Percentiles rank a stretch among this genome's conserved stretches.
Conservation (phyloP, 2,888 invertebrate genomes). For the Malthinus seriepunctatus region DNA sequence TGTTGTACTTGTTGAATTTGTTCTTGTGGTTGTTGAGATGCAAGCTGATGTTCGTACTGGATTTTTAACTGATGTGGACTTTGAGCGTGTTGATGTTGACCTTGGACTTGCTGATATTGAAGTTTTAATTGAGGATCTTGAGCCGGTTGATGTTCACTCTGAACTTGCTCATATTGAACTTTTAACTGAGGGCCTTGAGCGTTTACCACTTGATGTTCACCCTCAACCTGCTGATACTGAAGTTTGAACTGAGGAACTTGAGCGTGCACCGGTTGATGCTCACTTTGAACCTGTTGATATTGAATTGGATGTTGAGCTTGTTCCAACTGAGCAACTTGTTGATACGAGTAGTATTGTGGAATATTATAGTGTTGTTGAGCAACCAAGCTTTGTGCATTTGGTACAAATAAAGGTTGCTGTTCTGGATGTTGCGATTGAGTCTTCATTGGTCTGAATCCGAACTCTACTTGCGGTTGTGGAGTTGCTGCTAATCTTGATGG, state of each 20-base stretch:
- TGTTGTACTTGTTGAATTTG: conserved; percentile 30
- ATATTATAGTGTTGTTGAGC: conserved; percentile 4
- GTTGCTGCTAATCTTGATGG: conserved; percentile 41
- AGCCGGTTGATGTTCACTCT: too few relatives aligned
- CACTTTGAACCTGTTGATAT: too few relatives aligned
- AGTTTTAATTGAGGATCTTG: too few relatives aligned
- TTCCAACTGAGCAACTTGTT: background rate
- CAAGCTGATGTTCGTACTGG: conserved; percentile 7
- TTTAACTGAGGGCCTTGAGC: too few relatives aligned
- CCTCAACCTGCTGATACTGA: too few relatives aligned
- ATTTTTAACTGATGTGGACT: conserved; percentile 41
- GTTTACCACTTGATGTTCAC: conserved; percentile 9
- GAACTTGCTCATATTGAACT: too few relatives aligned
- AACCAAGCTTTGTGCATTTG: conserved; percentile 6
- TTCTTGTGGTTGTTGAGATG: conserved; percentile 16
- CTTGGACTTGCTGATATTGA: too few relatives aligned
- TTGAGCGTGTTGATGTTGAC: too few relatives aligned
- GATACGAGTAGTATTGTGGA: background rate
- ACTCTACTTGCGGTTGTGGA: conserved; percentile 31
- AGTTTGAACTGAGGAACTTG: background rate
- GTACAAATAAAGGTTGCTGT: conserved; percentile 16
- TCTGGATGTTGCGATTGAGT: conserved; percentile 27
- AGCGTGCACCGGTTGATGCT: background rate
- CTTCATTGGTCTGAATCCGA: conserved; percentile 35
- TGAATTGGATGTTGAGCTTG: background rate